These are phyloP conservation scores for Scaptomyza hsui DNA, from an alignment of 1,140 invertebrate species.

Conservation along the genomic window DNA sequence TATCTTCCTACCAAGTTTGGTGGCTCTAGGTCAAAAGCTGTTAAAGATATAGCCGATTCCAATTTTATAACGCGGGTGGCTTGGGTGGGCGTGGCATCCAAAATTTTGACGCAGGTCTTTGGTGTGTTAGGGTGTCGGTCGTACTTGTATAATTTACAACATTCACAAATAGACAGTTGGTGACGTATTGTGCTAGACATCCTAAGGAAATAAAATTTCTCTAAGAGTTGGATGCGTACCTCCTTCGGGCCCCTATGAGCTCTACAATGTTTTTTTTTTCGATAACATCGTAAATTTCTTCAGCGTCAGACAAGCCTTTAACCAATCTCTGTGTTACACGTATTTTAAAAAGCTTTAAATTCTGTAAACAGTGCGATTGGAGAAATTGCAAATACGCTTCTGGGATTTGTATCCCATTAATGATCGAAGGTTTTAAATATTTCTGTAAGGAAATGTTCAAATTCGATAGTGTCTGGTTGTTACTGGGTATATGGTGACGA, in stretches of 20 bases:
- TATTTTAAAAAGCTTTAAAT: too few species aligned
- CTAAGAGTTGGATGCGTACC: not conserved
- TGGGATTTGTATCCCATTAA: constrained; percentile 1
- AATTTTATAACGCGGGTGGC: not conserved
- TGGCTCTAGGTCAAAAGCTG: too few species aligned
- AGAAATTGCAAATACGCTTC: not conserved
- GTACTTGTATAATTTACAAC: too few species aligned
- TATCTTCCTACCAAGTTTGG: too few species aligned
- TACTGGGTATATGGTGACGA: not conserved
- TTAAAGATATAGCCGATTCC: not conserved
- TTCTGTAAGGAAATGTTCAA: not conserved
- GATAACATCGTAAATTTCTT: not conserved
- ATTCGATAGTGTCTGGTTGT: too few species aligned
- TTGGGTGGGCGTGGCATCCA: not conserved
- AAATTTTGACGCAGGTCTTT: too few species aligned
- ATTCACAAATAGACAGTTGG: constrained; percentile 1
- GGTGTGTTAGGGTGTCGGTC: not conserved
- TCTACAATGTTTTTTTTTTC: constrained; percentile 20
- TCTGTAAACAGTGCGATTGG: not conserved
- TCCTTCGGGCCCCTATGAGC: constrained; percentile 17
- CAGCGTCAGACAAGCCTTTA: not conserved
- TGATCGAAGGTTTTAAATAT: not conserved
- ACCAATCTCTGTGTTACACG: not conserved
- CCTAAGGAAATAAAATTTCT: constrained; percentile 21
- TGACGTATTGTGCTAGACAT: not conserved